These are phyloP conservation scores for Echinarachnius parma DNA, from an alignment of 53 echinoderm and acorn worm species.

Conservation along the genomic window DNA sequence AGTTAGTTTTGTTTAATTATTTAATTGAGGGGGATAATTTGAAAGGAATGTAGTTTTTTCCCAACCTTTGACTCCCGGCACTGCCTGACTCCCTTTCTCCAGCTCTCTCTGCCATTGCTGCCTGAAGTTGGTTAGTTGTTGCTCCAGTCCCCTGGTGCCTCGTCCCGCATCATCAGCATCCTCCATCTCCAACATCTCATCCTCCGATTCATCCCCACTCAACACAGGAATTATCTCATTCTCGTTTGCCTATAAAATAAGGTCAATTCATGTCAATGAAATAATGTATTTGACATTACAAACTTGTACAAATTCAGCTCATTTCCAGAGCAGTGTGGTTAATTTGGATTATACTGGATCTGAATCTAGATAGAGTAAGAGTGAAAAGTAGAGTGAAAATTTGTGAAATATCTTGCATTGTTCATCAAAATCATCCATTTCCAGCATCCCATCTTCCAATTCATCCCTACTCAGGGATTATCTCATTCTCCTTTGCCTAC, in stretches of 20 bases:
- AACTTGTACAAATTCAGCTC: too few relatives aligned
- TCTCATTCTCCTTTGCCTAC: slow-evolving; percentile 28
- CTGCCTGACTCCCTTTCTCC: neutral
- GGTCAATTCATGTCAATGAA: neutral
- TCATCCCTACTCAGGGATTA: slow-evolving; percentile 14
- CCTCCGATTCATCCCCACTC: slow-evolving; percentile 17
- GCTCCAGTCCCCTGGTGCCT: neutral
- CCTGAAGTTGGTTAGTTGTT: slow-evolving; percentile 31
- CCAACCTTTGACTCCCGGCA: neutral
- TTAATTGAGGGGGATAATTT: too few relatives aligned
- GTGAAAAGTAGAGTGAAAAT: too few relatives aligned
- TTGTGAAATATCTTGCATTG: too few relatives aligned
- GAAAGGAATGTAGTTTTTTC: slow-evolving; percentile 1
- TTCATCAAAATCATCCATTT: neutral
- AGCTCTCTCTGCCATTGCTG: slow-evolving; percentile 35
- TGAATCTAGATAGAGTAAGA: too few relatives aligned
- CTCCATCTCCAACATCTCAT: slow-evolving; percentile 18
- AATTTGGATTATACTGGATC: too few relatives aligned
- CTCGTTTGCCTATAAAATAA: slow-evolving; percentile 20
- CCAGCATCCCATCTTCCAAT: slow-evolving; percentile 22
- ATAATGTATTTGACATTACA: too few relatives aligned
- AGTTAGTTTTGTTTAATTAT: too few relatives aligned
- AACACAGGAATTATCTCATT: slow-evolving; percentile 27
- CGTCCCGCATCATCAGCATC: neutral
- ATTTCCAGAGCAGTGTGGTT: too few relatives aligned